Percentiles rank a stretch among this genome's conserved stretches.
phyloP scores from a whole-genome alignment of 2,888 invertebrate genomes.

The Mimas tiliae region DNA sequence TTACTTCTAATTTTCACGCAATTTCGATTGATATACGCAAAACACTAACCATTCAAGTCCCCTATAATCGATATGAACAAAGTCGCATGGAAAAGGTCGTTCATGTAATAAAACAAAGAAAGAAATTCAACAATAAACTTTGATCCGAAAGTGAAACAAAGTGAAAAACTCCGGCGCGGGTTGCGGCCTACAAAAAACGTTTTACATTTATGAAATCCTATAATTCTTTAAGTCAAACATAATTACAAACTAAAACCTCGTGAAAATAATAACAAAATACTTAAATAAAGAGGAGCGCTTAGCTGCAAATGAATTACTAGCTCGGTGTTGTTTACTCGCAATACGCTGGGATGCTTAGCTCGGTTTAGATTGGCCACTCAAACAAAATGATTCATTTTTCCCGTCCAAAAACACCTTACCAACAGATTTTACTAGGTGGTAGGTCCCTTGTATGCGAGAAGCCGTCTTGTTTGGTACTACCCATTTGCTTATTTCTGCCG shows the following conservation, averaged over 20 bases:
- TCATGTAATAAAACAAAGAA: conserved; percentile 21
- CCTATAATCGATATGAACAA: conserved; percentile 7
- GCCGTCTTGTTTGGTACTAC: no score
- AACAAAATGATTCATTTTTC: conserved; percentile 46
- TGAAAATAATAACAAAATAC: conserved; percentile 30
- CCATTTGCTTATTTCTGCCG: no score
- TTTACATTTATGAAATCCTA: conserved; percentile 28
- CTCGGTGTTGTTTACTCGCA: conserved; percentile 40
- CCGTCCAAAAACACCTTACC: conserved; percentile 17
- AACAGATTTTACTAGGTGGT: no score
- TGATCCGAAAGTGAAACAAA: conserved; percentile 21
- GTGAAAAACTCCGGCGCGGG: conserved; percentile 17
- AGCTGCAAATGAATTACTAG: conserved; percentile 39
- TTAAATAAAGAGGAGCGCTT: conserved; percentile 29
- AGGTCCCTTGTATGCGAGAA: no score
- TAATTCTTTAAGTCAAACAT: conserved; percentile 28
- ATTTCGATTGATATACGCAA: neutral
- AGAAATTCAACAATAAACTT: conserved; percentile 22
- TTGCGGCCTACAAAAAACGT: conserved; percentile 18
- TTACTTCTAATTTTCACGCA: no score
- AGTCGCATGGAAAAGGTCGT: conserved; percentile 14
- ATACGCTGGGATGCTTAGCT: conserved; percentile 36
- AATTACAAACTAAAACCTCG: conserved; percentile 21
- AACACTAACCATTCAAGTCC: neutral
- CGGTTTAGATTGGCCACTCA: conserved; percentile 45